Evolutionary conservation across 2,888 invertebrate species (phyloP).

Genomic region (Spilosoma lubricipeda): DNA sequence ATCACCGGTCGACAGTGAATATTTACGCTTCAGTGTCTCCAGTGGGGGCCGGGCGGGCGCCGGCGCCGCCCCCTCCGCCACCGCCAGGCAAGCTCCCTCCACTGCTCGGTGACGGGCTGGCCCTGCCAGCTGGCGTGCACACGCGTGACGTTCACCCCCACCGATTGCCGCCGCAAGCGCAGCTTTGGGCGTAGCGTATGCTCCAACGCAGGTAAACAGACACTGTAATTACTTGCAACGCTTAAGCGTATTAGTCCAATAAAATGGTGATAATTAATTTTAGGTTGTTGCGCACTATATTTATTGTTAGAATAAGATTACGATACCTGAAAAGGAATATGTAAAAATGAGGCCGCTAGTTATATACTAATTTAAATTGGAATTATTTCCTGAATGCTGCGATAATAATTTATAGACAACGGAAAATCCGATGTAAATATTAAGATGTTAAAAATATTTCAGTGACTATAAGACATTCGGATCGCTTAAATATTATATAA

Average conservation of each 20-base stretch:
- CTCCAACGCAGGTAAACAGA: conserved; percentile 88
- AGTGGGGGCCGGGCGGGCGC: conserved; percentile 84
- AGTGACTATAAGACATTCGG: conserved; percentile 50
- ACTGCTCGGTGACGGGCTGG: conserved; percentile 82
- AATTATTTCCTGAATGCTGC: conserved; percentile 81
- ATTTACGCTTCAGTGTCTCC: conserved; percentile 90
- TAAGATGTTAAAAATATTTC: conserved; percentile 52
- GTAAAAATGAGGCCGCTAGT: conserved; percentile 69
- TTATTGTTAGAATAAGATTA: conserved; percentile 70
- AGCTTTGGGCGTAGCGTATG: conserved; percentile 93
- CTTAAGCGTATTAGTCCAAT: conserved; percentile 86
- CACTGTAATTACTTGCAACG: conserved; percentile 78
- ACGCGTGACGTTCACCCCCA: conserved; percentile 79
- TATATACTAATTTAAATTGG: conserved; percentile 70
- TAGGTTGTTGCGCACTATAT: conserved; percentile 77
- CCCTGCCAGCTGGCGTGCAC: conserved; percentile 77
- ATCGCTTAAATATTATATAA: conserved; percentile 69
- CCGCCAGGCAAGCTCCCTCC: conserved; percentile 88
- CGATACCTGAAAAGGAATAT: conserved; percentile 60
- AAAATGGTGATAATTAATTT: conserved; percentile 81
- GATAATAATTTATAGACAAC: conserved; percentile 78
- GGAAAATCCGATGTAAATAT: conserved; percentile 69
- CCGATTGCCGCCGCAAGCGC: conserved; percentile 88
- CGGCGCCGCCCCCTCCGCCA: conserved; percentile 87
- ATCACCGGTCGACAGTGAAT: conserved; percentile 89